Percentiles rank a stretch among this genome's conserved stretches.
These are phyloP conservation scores for Sinohyriopsis cumingii DNA, from an alignment of 2,888 invertebrate genomes.

Conservation along the genomic window DNA sequence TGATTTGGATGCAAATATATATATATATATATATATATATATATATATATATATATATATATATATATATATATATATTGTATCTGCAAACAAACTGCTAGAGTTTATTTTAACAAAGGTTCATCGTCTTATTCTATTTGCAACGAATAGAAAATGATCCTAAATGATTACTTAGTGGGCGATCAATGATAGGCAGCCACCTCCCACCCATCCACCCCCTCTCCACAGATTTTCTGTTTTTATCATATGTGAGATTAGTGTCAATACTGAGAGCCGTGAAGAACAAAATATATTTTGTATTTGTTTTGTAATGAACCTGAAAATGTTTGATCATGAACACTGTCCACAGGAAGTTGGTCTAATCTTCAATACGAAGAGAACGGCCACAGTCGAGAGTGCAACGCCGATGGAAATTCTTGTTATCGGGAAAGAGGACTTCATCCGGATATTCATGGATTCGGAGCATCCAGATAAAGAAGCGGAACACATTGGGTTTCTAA, in stretches of 20 bases:
- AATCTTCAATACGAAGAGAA: constrained; percentile 52
- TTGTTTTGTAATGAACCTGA: not conserved
- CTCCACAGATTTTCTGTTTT: not conserved
- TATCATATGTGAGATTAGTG: not conserved
- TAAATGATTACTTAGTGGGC: too few species aligned
- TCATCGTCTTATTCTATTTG: too few species aligned
- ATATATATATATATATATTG: too few species aligned
- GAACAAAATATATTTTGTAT: not conserved
- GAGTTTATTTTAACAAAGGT: too few species aligned
- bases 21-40: too few species aligned
- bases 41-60: too few species aligned
- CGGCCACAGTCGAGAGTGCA: constrained; percentile 58
- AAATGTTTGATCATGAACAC: not conserved
- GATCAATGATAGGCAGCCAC: too few species aligned
- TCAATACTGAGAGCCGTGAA: not conserved
- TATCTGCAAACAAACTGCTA: too few species aligned
- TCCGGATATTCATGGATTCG: constrained; percentile 56
- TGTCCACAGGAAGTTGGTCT: constrained; percentile 54
- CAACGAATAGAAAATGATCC: too few species aligned
- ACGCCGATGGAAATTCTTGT: constrained; percentile 56
- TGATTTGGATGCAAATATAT: too few species aligned
- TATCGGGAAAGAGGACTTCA: constrained; percentile 58
- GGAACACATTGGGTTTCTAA: constrained; percentile 60
- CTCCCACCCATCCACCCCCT: too few species aligned
- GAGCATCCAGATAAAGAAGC: constrained; percentile 53